Percentiles rank a stretch among this genome's conserved stretches.
phyloP scores from a whole-genome alignment of 2,888 invertebrate genomes.

The Hipparchia sbordonii region DNA sequence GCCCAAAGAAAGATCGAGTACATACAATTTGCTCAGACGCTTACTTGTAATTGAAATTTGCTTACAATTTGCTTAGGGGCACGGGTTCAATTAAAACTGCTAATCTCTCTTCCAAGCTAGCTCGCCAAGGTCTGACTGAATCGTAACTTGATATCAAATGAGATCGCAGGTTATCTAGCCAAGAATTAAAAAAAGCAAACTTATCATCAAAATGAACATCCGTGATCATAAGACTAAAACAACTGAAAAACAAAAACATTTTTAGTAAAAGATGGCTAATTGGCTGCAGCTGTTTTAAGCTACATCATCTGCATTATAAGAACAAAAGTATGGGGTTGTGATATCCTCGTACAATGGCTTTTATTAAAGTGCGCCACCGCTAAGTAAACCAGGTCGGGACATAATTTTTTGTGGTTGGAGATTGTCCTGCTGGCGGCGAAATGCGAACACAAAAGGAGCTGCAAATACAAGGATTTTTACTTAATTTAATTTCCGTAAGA shows the following conservation, averaged over 20 bases:
- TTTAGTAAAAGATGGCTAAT: slow-evolving; percentile 28
- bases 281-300: slow-evolving; percentile 38
- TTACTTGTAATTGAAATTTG: too few species aligned
- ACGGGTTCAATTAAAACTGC: too few species aligned
- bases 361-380: slow-evolving; percentile 38
- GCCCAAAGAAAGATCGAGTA: not conserved
- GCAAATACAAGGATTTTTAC: slow-evolving; percentile 19
- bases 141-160: too few species aligned
- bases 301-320: slow-evolving; percentile 38
- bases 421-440: slow-evolving; percentile 33
- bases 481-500: slow-evolving; percentile 9
- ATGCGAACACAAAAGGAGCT: slow-evolving; percentile 16
- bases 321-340: slow-evolving; percentile 39
- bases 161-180: too few species aligned
- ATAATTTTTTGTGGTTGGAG: slow-evolving; percentile 37
- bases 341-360: slow-evolving; percentile 36
- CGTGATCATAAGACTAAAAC: not conserved
- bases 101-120: too few species aligned
- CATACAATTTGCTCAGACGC: too few species aligned
- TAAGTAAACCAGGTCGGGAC: slow-evolving; percentile 40
- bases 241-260: slow-evolving; percentile 8
- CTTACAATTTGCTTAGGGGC: too few species aligned
- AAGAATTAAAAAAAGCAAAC: not conserved
- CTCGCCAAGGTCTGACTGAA: too few species aligned
- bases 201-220: slow-evolving; percentile 45